phyloP scores from a whole-genome alignment of 2,113 vertebrate species.

The Pseudopodoces humilis region DNA sequence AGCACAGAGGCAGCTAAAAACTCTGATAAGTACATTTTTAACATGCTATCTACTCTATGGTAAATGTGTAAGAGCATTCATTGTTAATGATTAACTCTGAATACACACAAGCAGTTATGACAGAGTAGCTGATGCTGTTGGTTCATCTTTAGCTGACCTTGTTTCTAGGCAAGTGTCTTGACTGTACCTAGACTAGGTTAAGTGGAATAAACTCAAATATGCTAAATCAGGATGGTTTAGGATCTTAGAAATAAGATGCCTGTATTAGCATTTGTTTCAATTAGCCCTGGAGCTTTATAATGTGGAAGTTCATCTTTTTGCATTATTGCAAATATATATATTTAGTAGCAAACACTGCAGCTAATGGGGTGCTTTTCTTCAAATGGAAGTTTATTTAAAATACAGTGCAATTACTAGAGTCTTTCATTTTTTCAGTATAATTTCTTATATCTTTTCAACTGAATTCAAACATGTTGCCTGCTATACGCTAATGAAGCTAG shows the following conservation, averaged over 20 bases:
- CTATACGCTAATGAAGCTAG: not conserved
- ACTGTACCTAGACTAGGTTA: not conserved
- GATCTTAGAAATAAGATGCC: not conserved
- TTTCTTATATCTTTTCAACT: not conserved
- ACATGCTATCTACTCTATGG: not conserved
- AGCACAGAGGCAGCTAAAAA: not conserved
- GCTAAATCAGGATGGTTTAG: not conserved
- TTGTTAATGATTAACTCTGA: not conserved
- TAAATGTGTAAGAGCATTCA: not conserved
- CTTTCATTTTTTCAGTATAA: not conserved
- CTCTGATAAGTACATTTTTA: not conserved
- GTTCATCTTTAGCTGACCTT: not conserved
- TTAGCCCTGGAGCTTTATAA: not conserved
- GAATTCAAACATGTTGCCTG: not conserved
- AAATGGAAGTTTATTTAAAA: slow-evolving; percentile 4
- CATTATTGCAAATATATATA: not conserved
- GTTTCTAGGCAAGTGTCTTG: not conserved
- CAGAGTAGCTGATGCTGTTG: not conserved
- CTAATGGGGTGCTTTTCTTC: not conserved
- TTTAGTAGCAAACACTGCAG: not conserved
- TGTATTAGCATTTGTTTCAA: not conserved
- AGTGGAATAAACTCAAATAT: not conserved
- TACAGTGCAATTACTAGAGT: not conserved
- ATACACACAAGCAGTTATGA: not conserved
- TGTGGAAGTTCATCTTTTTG: not conserved